A percentile compares a stretch with the other conserved stretches of the same genome.
phyloP scores from a whole-genome alignment of 2,888 invertebrate species.

The Carterocephalus palaemon region DNA sequence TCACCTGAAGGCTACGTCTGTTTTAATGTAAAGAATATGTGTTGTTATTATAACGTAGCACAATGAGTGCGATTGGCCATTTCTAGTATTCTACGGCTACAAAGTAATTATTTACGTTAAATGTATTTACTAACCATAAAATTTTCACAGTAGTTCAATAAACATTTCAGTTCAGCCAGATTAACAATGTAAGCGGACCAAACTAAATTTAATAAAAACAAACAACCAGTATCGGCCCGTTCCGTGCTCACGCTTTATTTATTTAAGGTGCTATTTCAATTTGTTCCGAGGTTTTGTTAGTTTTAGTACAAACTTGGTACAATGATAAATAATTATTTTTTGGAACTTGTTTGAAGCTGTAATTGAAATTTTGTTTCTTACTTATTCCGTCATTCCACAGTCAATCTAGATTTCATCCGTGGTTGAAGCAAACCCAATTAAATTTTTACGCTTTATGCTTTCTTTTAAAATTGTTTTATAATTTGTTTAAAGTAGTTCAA shows the following conservation, averaged over 20 bases:
- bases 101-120: slow-evolving; percentile 8
- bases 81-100: slow-evolving; percentile 13
- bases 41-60: no score
- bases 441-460: background rate
- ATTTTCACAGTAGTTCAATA: slow-evolving; percentile 1
- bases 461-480: background rate
- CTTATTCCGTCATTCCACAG: no score
- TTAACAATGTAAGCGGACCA: slow-evolving; percentile 4
- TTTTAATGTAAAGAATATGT: no score
- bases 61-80: no score
- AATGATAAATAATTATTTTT: background rate
- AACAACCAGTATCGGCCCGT: background rate
- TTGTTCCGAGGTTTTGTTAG: background rate
- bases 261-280: background rate
- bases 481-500: background rate
- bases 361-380: no score
- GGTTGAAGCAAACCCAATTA: no score
- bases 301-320: background rate
- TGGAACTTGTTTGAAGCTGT: no score
- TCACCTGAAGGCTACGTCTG: no score
- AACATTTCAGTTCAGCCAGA: slow-evolving; percentile 1
- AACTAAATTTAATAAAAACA: slow-evolving; percentile 8
- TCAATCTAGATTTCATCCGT: no score
- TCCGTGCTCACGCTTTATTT: slow-evolving; percentile 1
- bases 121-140: slow-evolving; percentile 16